phyloP scores from a whole-genome alignment of 2,113 vertebrate genomes.

The Ceyx cyanopectus region DNA sequence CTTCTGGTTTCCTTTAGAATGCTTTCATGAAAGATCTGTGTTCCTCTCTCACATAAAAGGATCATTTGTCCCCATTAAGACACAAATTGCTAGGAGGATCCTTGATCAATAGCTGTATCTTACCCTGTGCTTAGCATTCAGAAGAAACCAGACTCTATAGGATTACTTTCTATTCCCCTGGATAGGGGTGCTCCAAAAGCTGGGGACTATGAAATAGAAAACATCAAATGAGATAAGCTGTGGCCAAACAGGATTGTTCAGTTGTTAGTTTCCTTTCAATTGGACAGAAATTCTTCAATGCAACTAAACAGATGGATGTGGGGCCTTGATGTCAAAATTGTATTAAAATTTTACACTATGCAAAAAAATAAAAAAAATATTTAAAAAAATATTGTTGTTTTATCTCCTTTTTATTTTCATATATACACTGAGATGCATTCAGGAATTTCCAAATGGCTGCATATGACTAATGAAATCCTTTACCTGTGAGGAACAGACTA shows the following conservation, averaged over 20 bases:
- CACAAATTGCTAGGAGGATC: slow-evolving; percentile 47
- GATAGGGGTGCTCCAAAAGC: slow-evolving; percentile 30
- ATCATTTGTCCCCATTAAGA: slow-evolving; percentile 57
- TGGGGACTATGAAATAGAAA: slow-evolving; percentile 15
- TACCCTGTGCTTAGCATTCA: slow-evolving; percentile 63
- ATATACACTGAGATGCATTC: slow-evolving; percentile 78
- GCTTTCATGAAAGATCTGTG: background rate
- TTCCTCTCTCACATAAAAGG: background rate
- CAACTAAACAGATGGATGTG: slow-evolving; percentile 70
- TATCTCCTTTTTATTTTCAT: slow-evolving; percentile 82
- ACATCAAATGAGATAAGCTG: slow-evolving; percentile 65
- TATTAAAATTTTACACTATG: slow-evolving; percentile 81
- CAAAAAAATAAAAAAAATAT: slow-evolving; percentile 82
- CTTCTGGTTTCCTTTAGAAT: slow-evolving; percentile 4
- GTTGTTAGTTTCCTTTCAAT: slow-evolving; percentile 50
- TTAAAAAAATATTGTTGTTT: slow-evolving; percentile 81
- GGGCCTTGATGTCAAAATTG: slow-evolving; percentile 71
- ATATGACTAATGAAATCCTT: slow-evolving; percentile 71
- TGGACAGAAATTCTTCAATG: slow-evolving; percentile 67
- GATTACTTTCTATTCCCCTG: slow-evolving; percentile 6
- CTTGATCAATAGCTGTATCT: slow-evolving; percentile 51
- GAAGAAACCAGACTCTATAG: slow-evolving; percentile 34
- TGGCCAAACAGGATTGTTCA: slow-evolving; percentile 65
- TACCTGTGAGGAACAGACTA: slow-evolving; percentile 49
- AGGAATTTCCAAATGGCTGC: slow-evolving; percentile 75